These are phyloP conservation scores for Hylaeus volcanicus DNA, from an alignment of 1,140 invertebrate species.

Conservation along the genomic window DNA sequence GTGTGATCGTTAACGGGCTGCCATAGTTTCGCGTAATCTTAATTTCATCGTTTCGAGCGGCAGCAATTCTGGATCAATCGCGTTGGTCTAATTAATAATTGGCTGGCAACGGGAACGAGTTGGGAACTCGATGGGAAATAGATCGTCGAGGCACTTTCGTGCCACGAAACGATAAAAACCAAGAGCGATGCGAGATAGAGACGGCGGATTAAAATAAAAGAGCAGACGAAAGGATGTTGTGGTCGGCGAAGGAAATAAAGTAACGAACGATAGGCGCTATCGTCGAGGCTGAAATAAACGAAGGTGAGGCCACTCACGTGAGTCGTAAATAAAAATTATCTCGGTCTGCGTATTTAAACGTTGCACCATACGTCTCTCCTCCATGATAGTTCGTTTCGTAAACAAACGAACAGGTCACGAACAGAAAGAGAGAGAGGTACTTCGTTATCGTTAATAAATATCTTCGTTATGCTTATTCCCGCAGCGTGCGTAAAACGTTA, in stretches of 20 bases:
- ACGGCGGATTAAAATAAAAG: slow-evolving; percentile 19
- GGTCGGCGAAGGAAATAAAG: slow-evolving; percentile 47
- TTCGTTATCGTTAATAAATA: too few relatives aligned
- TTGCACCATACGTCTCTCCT: not conserved
- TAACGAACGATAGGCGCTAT: slow-evolving; percentile 49
- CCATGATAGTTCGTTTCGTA: not conserved
- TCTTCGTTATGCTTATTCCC: too few relatives aligned
- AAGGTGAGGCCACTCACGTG: slow-evolving; percentile 39
- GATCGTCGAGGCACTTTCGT: not conserved
- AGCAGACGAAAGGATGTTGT: slow-evolving; percentile 47
- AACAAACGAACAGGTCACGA: not conserved
- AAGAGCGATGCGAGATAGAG: not conserved
- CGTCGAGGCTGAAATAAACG: slow-evolving; percentile 21
- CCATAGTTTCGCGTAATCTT: too few relatives aligned
- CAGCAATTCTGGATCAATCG: not conserved
- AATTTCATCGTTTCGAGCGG: too few relatives aligned
- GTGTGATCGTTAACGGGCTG: too few relatives aligned
- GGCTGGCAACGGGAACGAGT: not conserved
- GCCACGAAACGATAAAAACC: slow-evolving; percentile 8
- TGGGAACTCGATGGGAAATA: not conserved
- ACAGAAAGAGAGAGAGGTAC: too few relatives aligned
- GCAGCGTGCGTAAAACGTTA: too few relatives aligned
- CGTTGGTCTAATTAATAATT: not conserved
- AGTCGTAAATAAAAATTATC: slow-evolving; percentile 43
- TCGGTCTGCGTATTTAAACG: not conserved